phyloP scores from a whole-genome alignment of 1,140 invertebrate species.

The Temnothorax nylanderi region DNA sequence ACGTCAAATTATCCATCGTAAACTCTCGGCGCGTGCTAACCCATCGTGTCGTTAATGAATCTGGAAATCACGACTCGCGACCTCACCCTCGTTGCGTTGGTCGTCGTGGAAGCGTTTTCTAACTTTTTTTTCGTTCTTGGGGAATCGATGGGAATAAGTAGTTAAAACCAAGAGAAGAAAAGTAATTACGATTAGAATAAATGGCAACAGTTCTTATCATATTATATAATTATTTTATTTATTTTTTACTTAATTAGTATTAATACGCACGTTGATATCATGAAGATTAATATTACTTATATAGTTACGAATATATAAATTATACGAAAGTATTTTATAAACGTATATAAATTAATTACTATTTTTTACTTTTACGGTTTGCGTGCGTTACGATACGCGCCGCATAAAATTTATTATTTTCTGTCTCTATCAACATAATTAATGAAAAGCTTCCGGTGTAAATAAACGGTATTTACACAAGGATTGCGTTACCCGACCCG shows the following conservation, averaged over 20 bases:
- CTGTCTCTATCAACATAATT: not conserved
- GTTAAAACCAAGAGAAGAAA: not conserved
- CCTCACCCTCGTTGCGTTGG: not conserved
- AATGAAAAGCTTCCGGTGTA: not conserved
- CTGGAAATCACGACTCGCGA: slow-evolving; percentile 7
- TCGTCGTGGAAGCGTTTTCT: not conserved
- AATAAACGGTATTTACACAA: slow-evolving; percentile 28
- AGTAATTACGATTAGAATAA: not conserved
- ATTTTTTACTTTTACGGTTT: not conserved
- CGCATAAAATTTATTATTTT: not conserved
- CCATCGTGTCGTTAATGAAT: not conserved
- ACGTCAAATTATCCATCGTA: not conserved
- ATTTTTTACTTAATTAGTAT: not conserved
- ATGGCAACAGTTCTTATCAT: not conserved
- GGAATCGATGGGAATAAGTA: not conserved
- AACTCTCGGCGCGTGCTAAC: slow-evolving; percentile 11
- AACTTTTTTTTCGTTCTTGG: not conserved
- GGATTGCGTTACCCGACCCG: not conserved
- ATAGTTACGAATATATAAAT: slow-evolving; percentile 4
- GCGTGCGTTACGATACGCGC: not conserved
- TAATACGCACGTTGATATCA: not conserved
- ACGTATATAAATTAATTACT: not conserved
- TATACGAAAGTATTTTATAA: not conserved
- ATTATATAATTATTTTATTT: not conserved
- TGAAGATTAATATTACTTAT: not conserved